A percentile compares a stretch with the other conserved stretches of the same genome.
phyloP scores from a whole-genome alignment of 2,113 vertebrate species.

The Epinephelus moara region DNA sequence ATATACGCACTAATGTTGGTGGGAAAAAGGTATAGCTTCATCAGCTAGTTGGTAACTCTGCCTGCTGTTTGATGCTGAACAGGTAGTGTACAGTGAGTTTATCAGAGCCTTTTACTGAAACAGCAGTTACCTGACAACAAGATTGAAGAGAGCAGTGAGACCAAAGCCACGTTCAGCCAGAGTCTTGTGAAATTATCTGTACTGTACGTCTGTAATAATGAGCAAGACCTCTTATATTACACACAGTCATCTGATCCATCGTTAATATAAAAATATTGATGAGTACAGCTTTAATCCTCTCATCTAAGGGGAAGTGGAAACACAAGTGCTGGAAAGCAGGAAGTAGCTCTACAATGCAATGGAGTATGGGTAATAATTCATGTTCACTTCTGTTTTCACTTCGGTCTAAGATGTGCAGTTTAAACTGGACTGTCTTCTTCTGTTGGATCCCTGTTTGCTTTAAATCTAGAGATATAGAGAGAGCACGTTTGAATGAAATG shows the following conservation, averaged over 20 bases:
- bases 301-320: neutral
- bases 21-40: too few relatives aligned
- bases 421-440: neutral
- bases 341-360: neutral
- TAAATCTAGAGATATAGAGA: neutral
- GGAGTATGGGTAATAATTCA: neutral
- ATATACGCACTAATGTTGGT: too few relatives aligned
- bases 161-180: too few relatives aligned
- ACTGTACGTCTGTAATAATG: too few relatives aligned
- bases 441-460: neutral
- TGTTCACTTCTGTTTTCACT: neutral
- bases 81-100: too few relatives aligned
- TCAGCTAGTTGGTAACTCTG: too few relatives aligned
- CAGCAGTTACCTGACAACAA: neutral
- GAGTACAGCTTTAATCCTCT: neutral
- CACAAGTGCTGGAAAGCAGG: neutral
- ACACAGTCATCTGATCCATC: neutral
- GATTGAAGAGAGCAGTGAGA: neutral
- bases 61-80: too few relatives aligned
- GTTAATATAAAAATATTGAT: neutral
- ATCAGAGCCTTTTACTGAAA: neutral
- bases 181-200: too few relatives aligned
- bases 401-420: neutral
- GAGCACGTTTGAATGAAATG: neutral
- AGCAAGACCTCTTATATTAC: neutral